Conservation (phyloP, 2,888 invertebrate genomes). For the Acanthosepion lycidas region DNA sequence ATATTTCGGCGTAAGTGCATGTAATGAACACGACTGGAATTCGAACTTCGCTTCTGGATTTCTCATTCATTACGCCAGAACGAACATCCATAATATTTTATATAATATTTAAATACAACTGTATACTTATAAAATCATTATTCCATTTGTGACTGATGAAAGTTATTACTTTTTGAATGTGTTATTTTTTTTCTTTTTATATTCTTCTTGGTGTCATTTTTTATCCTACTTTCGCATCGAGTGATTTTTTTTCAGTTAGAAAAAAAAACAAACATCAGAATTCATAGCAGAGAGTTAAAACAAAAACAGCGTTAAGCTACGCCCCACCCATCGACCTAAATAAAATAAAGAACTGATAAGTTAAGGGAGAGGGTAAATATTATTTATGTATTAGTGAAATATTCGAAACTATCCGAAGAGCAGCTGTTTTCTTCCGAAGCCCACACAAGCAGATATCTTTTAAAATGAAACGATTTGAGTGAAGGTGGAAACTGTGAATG, state of each 20-base stretch:
- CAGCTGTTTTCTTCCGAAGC: background rate
- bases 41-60: no score
- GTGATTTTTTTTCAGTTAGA: no score
- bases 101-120: no score
- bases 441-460: constrained; percentile 10
- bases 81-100: no score
- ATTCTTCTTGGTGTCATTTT: background rate
- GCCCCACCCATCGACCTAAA: background rate
- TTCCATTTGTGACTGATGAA: background rate
- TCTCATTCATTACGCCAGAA: no score
- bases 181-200: background rate
- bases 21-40: no score
- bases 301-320: background rate
- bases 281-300: background rate
- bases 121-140: no score
- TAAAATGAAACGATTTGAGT: background rate
- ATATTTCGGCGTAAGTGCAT: no score
- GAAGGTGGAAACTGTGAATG: background rate
- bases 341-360: background rate
- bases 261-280: background rate
- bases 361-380: background rate
- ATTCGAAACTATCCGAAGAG: background rate
- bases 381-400: background rate
- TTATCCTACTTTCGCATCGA: background rate
- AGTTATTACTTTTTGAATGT: background rate